phyloP scores from a whole-genome alignment of 2,888 invertebrate genomes.

The Pristionchus arcanus region DNA sequence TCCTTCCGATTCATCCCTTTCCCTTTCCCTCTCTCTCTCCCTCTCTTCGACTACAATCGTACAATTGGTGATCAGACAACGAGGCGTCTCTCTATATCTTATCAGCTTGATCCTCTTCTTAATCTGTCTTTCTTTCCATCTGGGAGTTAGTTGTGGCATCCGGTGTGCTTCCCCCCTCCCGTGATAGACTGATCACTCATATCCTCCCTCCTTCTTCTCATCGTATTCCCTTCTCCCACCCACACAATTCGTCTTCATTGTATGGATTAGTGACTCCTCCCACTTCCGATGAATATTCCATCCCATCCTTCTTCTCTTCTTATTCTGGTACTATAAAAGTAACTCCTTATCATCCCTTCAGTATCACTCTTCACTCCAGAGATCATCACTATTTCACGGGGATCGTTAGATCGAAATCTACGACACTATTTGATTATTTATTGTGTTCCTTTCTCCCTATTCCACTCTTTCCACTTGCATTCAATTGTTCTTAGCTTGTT shows the following conservation, averaged over 20 bases:
- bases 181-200: neutral
- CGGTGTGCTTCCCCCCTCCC: neutral
- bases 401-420: neutral
- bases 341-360: neutral
- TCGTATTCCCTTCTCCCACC: neutral
- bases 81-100: neutral
- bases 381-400: constrained; percentile 6
- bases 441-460: neutral
- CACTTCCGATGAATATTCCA: neutral
- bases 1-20: constrained; percentile 5
- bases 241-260: constrained; percentile 9
- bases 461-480: neutral
- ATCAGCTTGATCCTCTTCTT: constrained; percentile 5
- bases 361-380: constrained; percentile 2
- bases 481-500: neutral
- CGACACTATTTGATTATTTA: neutral
- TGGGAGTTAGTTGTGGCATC: neutral
- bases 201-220: neutral
- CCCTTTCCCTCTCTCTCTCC: neutral
- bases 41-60: neutral
- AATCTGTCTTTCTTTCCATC: neutral
- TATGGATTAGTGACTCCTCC: constrained; percentile 3
- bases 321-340: neutral
- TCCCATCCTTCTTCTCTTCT: neutral
- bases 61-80: neutral